Evolutionary conservation across 2,113 vertebrate genomes (phyloP).

Genomic region (Megaceryle torquata): DNA sequence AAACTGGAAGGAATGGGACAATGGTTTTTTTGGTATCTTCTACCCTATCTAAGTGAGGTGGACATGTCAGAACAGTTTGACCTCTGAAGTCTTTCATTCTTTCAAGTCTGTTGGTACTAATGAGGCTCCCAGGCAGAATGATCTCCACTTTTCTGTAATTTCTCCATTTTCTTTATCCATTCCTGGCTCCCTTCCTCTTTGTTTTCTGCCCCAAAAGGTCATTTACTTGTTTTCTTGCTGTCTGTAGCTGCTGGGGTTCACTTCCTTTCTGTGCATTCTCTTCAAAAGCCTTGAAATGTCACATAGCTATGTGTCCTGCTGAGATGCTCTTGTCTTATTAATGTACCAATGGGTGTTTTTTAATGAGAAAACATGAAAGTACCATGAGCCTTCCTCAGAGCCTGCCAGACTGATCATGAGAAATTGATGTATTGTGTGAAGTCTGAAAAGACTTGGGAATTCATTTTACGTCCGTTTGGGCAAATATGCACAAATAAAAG

Average conservation of each 20-base stretch:
- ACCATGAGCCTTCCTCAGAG: background rate
- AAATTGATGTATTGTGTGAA: slow-evolving; percentile 47
- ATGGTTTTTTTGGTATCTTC: background rate
- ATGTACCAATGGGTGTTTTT: slow-evolving; percentile 64
- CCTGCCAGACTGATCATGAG: slow-evolving; percentile 45
- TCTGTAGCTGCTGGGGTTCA: slow-evolving; percentile 22
- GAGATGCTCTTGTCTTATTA: slow-evolving; percentile 66
- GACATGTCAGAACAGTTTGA: background rate
- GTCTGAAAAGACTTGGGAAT: slow-evolving; percentile 6
- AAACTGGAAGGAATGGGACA: background rate
- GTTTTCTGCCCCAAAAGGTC: slow-evolving; percentile 17
- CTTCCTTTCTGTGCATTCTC: slow-evolving; percentile 47
- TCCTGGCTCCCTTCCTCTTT: slow-evolving; percentile 9
- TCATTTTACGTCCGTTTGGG: background rate
- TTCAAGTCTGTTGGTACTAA: slow-evolving; percentile 22
- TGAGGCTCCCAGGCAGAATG: background rate
- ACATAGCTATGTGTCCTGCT: slow-evolving; percentile 30
- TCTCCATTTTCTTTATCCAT: slow-evolving; percentile 1
- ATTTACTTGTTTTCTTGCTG: slow-evolving; percentile 62
- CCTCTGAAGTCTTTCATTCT: slow-evolving; percentile 17
- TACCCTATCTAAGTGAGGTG: background rate
- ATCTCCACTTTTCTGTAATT: background rate
- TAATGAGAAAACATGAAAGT: slow-evolving; percentile 67
- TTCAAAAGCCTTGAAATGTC: slow-evolving; percentile 63
- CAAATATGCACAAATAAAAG: background rate